Evolutionary conservation across 2,888 invertebrate species (phyloP).

Genomic region (Pammene fasciana): DNA sequence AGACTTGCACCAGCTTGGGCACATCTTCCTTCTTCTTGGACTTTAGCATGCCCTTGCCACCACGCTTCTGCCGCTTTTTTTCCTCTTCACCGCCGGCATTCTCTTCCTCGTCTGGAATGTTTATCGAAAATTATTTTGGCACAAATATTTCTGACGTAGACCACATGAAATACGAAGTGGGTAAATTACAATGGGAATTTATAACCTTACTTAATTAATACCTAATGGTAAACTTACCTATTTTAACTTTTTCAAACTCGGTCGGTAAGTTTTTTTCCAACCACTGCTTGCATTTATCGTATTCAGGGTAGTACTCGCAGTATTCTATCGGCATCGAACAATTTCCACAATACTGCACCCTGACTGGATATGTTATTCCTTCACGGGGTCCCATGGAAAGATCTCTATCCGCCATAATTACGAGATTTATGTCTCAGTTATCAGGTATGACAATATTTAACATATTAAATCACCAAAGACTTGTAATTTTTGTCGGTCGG

Average conservation of each 20-base stretch:
- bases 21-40: conserved; percentile 97
- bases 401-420: conserved; percentile 83
- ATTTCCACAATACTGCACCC: conserved; percentile 95
- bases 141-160: not conserved
- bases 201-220: conserved; percentile 43
- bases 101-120: conserved; percentile 82
- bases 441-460: conserved; percentile 23
- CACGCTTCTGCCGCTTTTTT: conserved; percentile 97
- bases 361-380: conserved; percentile 91
- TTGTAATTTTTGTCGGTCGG: conserved; percentile 27
- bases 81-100: conserved; percentile 93
- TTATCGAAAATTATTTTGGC: not conserved
- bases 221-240: conserved; percentile 74
- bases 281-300: conserved; percentile 99
- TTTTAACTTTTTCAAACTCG: conserved; percentile 94
- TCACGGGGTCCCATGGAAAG: conserved; percentile 86
- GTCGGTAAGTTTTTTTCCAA: conserved; percentile 96
- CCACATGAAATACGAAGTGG: not conserved
- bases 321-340: conserved; percentile 98
- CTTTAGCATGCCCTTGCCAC: conserved; percentile 97
- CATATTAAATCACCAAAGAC: conserved; percentile 28
- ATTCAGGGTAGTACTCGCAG: conserved; percentile 99
- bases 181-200: conserved; percentile 13
- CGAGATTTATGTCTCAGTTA: conserved; percentile 33
- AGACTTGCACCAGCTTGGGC: conserved; percentile 92